Evolutionary conservation across 2,888 invertebrate genomes (phyloP).

Genomic region (Balanococcus diminutus): DNA sequence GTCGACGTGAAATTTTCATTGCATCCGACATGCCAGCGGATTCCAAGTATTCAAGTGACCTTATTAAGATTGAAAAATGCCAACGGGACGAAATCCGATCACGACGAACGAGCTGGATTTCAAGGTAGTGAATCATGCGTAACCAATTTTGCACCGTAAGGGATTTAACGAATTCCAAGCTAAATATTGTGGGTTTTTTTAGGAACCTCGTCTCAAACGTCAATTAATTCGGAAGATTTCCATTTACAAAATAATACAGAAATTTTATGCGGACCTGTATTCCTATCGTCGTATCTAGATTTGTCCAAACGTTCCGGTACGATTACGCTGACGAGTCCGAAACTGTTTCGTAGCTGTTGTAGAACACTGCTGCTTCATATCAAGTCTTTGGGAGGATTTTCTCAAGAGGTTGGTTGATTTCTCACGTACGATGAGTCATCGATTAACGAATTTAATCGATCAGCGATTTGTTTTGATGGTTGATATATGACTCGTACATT

Average conservation of each 20-base stretch:
- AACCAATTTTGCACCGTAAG: slow-evolving; percentile 57
- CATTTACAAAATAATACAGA: slow-evolving; percentile 86
- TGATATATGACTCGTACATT: not conserved
- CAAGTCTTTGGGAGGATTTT: slow-evolving; percentile 66
- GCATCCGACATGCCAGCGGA: slow-evolving; percentile 75
- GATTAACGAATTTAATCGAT: too few relatives aligned
- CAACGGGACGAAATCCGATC: not conserved
- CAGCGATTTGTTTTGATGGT: too few relatives aligned
- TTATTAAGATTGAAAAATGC: slow-evolving; percentile 60
- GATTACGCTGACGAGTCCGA: slow-evolving; percentile 85
- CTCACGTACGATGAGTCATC: not conserved
- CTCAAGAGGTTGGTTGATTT: slow-evolving; percentile 42
- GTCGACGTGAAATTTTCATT: slow-evolving; percentile 86
- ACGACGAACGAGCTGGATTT: not conserved
- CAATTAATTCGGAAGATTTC: slow-evolving; percentile 80
- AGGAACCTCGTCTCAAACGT: slow-evolving; percentile 68
- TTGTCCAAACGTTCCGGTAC: slow-evolving; percentile 83
- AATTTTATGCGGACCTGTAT: slow-evolving; percentile 86
- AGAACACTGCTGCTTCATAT: slow-evolving; percentile 81
- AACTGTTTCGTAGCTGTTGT: slow-evolving; percentile 77
- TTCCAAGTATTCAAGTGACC: slow-evolving; percentile 81
- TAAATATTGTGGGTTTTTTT: not conserved
- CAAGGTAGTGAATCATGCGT: not conserved
- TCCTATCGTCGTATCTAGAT: slow-evolving; percentile 81
- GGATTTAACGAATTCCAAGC: not conserved